Base-by-base conservation (phyloP, 1,140 invertebrate genomes). In the Lepidurus packardi region DNA sequence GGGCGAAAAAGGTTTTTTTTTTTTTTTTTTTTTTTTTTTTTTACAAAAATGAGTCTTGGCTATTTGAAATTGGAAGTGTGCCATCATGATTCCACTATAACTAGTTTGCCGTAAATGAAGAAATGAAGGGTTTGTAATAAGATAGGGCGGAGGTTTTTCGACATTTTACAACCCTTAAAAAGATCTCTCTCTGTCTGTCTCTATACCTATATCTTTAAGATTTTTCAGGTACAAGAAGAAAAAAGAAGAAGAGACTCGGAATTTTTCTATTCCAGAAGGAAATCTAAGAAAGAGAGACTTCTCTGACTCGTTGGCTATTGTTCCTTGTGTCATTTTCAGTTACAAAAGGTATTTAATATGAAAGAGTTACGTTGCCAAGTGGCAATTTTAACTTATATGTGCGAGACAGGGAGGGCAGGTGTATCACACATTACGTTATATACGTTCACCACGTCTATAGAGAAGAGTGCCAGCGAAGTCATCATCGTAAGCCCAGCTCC, bases 101-200 rank as follows among this genome's bases (percentile, higher is more conserved):
- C 16, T 65, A 8, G 53, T 65, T 65, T 4, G 53, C 53, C 53
- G n/a, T 21, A 65, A 65, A 65, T 65, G 53, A 65, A 65, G 53
- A 21, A 65, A 65, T 65, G 21, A 65, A 65, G 13, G 53, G 53
- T 65, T 65, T 13, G 16, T 65, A 65, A 65, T 13, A 7, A 65
- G 53, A 65, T 13, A 65, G 16, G 53, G 53, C 16, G 53, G 53
- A 21, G 53, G 53, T 13, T n/a, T 65, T 65, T 0, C 16, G 16
- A 65, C 8, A 65, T 65, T 65, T 65, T 65, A 65, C 53, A 65
- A 65, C 53, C 53, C 53, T 65, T 65, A 65, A 21, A 65, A 13
- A 65, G 21, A 65, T 13, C 16, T 65, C 53, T n/a, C 53, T 65
- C 21, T 65, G 0, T 1, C 7, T 21, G 34, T 34, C 34, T 34